A percentile compares a stretch with the other conserved stretches of the same genome.
Evolutionary conservation across 1,140 invertebrate species (phyloP).

Genomic region (Melanaphis sacchari): DNA sequence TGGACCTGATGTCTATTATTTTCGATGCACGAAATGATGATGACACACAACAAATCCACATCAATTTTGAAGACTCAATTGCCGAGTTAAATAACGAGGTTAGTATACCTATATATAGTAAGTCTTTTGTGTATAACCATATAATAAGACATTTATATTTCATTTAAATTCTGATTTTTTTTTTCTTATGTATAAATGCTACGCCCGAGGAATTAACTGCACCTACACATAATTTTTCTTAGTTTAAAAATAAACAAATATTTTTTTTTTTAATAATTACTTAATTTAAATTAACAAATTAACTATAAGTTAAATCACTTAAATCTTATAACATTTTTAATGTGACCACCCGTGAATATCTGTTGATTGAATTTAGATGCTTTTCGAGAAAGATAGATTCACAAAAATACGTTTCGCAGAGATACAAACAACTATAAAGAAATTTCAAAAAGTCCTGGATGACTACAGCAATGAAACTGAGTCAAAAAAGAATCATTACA

Average conservation of each 20-base stretch:
- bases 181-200: neutral
- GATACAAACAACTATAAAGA: conserved; percentile 55
- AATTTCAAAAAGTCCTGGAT: conserved; percentile 58
- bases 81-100: conserved; percentile 63
- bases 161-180: neutral
- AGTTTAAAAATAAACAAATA: neutral
- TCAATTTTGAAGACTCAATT: conserved; percentile 63
- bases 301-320: no score
- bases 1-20: conserved; percentile 62
- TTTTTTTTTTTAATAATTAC: neutral
- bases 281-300: neutral
- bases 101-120: conserved; percentile 50
- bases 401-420: conserved; percentile 56
- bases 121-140: neutral
- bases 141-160: neutral
- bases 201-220: no score
- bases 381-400: conserved; percentile 59
- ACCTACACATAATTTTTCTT: neutral
- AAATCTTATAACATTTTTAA: neutral
- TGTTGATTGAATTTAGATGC: conserved; percentile 57
- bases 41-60: conserved; percentile 61
- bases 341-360: neutral
- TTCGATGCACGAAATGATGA: conserved; percentile 61
- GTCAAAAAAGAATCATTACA: conserved; percentile 64
- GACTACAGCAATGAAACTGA: conserved; percentile 63